A percentile compares a stretch with the other conserved stretches of the same genome.
phyloP scores from a whole-genome alignment of 2,113 vertebrate species.

The western clawed frog (Xenopus tropicalis) region DNA sequence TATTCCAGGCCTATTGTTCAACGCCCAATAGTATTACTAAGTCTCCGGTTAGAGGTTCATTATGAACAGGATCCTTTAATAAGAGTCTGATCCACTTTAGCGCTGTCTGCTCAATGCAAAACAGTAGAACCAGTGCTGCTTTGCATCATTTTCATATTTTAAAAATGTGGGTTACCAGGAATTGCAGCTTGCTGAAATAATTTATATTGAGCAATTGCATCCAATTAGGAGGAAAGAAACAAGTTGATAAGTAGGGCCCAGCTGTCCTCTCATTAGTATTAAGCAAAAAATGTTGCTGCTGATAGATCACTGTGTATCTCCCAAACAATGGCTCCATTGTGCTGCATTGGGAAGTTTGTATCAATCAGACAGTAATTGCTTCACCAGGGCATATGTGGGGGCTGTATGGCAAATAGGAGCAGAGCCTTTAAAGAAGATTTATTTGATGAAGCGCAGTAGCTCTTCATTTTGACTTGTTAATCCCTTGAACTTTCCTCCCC shows the following conservation, averaged over 20 bases:
- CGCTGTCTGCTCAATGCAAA: neutral
- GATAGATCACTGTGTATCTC: conserved; percentile 1
- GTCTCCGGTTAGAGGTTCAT: neutral
- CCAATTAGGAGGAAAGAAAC: neutral
- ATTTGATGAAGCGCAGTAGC: neutral
- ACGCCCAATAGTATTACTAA: too few relatives aligned
- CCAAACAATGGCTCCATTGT: neutral
- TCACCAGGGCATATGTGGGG: neutral
- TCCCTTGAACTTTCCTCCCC: too few relatives aligned
- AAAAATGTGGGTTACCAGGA: neutral
- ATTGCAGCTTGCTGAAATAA: neutral
- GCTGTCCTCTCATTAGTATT: conserved; percentile 1
- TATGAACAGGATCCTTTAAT: neutral
- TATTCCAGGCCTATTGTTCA: too few relatives aligned
- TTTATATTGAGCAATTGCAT: neutral
- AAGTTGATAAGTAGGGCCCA: neutral
- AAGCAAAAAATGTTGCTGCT: neutral
- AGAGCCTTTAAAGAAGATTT: neutral
- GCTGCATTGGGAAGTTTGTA: neutral
- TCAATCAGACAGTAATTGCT: conserved; percentile 4
- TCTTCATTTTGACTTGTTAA: too few relatives aligned
- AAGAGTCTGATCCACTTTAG: neutral
- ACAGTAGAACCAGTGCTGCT: neutral
- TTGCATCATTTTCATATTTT: neutral
- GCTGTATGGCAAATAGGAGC: neutral